phyloP scores from a whole-genome alignment of 2,797 vertebrate genomes.

The Australoheros facetus region DNA sequence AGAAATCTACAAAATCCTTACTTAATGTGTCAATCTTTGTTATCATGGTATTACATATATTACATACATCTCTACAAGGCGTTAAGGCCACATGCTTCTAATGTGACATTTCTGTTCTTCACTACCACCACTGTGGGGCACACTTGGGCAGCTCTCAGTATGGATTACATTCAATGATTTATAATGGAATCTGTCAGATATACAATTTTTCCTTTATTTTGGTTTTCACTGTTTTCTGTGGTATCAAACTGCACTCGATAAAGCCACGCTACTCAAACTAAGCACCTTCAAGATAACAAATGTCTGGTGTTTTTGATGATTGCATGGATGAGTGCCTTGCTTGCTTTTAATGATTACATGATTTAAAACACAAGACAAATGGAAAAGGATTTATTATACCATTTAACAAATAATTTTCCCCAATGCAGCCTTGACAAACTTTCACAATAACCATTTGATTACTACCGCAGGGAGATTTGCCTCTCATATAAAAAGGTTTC shows the following conservation, averaged over 20 bases:
- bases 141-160: not conserved
- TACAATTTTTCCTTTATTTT: not conserved
- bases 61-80: not conserved
- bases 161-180: not conserved
- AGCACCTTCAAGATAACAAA: slow-evolving; percentile 8
- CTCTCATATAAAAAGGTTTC: slow-evolving; percentile 11
- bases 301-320: not conserved
- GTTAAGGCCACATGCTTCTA: not conserved
- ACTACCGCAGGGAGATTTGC: slow-evolving; percentile 12
- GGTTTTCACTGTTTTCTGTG: not conserved
- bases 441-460: slow-evolving; percentile 19
- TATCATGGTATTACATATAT: not conserved
- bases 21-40: not conserved
- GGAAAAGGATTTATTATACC: slow-evolving; percentile 22
- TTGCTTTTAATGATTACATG: slow-evolving; percentile 10
- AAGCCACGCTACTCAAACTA: not conserved
- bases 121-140: slow-evolving; percentile 2
- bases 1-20: not conserved
- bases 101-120: slow-evolving; percentile 1
- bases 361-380: slow-evolving; percentile 19
- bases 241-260: slow-evolving; percentile 1
- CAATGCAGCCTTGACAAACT: slow-evolving; percentile 9
- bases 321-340: not conserved
- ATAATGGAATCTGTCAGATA: not conserved
- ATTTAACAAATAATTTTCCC: slow-evolving; percentile 21